These are phyloP conservation scores for Augochlorella aurata DNA, from an alignment of 2,888 invertebrate genomes.

Conservation along the genomic window DNA sequence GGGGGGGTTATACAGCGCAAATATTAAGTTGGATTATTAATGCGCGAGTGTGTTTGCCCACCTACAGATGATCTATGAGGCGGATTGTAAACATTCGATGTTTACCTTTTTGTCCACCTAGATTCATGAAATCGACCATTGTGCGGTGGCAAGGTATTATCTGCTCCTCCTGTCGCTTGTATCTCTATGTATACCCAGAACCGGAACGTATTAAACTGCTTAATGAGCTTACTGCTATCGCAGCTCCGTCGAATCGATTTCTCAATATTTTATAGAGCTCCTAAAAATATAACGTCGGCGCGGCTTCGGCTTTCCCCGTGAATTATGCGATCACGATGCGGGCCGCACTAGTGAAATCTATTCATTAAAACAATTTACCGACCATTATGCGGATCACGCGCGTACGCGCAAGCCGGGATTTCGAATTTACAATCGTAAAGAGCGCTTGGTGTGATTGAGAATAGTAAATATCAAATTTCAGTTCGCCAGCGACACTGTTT, in stretches of 20 bases:
- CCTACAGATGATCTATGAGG: not conserved
- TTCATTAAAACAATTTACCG: too few relatives aligned
- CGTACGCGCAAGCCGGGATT: too few relatives aligned
- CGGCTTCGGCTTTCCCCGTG: too few relatives aligned
- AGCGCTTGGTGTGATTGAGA: too few relatives aligned
- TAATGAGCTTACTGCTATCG: not conserved
- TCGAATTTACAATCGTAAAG: too few relatives aligned
- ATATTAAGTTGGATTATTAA: not conserved
- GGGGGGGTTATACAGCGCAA: not conserved
- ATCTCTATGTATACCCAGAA: not conserved
- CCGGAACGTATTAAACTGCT: not conserved
- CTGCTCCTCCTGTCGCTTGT: not conserved
- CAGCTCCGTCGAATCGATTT: not conserved
- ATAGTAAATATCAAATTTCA: too few relatives aligned
- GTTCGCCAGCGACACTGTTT: too few relatives aligned
- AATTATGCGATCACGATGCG: too few relatives aligned
- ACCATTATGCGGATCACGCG: too few relatives aligned
- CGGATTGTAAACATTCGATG: not conserved
- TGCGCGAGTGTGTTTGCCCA: not conserved
- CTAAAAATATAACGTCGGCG: too few relatives aligned
- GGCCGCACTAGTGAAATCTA: too few relatives aligned
- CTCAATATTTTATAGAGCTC: not conserved
- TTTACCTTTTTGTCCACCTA: slow-evolving; percentile 1
- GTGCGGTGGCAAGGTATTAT: not conserved
- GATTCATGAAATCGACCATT: not conserved